Conservation (phyloP, 2,113 vertebrate species). For the Melanerpes formicivorus region DNA sequence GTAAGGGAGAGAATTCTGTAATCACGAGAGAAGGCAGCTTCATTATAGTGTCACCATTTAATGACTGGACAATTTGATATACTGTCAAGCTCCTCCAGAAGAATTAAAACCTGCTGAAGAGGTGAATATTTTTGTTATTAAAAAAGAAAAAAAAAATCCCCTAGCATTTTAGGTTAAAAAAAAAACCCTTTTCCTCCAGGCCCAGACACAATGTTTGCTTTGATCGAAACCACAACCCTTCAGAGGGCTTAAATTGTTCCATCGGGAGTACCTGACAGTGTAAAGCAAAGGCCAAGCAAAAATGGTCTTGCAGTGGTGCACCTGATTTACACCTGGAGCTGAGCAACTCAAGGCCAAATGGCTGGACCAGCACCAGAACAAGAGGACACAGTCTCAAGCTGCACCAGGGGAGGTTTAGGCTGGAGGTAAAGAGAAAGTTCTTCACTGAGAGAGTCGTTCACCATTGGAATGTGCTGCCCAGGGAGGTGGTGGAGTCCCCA, state of each 20-base stretch:
- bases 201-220: neutral
- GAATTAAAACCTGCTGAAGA: slow-evolving; percentile 23
- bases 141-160: neutral
- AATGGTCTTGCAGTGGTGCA: neutral
- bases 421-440: too few species aligned
- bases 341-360: neutral
- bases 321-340: neutral
- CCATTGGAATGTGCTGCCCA: too few species aligned
- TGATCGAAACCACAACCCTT: neutral
- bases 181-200: neutral
- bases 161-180: neutral
- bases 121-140: neutral
- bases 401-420: too few species aligned
- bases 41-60: slow-evolving; percentile 9
- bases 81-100: neutral
- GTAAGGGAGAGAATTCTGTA: neutral
- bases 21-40: neutral
- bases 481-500: too few species aligned
- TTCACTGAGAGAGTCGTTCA: too few species aligned
- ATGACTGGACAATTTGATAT: neutral
- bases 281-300: neutral
- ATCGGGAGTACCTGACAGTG: neutral
- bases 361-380: neutral
- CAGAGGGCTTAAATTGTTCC: neutral
- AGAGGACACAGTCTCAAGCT: too few species aligned